Evolutionary conservation across 2,888 invertebrate species (phyloP).

Genomic region (Meliscaeva auricollis): DNA sequence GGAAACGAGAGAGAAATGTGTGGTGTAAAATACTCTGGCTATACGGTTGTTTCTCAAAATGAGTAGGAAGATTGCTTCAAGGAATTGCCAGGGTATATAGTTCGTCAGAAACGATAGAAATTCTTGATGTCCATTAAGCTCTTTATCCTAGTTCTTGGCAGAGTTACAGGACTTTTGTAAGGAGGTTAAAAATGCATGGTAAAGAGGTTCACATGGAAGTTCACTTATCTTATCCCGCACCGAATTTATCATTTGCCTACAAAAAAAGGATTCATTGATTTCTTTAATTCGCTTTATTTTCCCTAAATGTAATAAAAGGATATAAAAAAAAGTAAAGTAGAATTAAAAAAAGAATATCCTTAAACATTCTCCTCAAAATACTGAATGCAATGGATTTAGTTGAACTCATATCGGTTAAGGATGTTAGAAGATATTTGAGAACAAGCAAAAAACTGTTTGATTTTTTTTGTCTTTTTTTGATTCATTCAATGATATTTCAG

Average conservation of each 20-base stretch:
- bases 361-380: too few relatives aligned
- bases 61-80: slow-evolving; percentile 5
- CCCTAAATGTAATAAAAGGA: too few relatives aligned
- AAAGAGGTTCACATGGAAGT: slow-evolving; percentile 51
- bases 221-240: slow-evolving; percentile 57
- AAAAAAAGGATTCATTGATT: too few relatives aligned
- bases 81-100: slow-evolving; percentile 28
- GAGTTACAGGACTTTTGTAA: slow-evolving; percentile 6
- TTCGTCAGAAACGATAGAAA: slow-evolving; percentile 69
- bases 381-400: too few relatives aligned
- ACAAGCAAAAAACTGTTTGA: slow-evolving; percentile 23
- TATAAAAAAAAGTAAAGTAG: too few relatives aligned
- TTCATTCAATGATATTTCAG: too few relatives aligned
- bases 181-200: slow-evolving; percentile 27
- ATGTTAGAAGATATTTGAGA: too few relatives aligned
- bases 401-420: too few relatives aligned
- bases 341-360: too few relatives aligned
- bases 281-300: too few relatives aligned
- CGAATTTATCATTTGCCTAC: neutral
- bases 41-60: slow-evolving; percentile 15
- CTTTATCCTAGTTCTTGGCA: slow-evolving; percentile 65
- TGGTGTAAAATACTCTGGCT: slow-evolving; percentile 31
- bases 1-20: slow-evolving; percentile 15
- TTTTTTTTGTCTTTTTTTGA: too few relatives aligned
- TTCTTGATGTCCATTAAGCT: slow-evolving; percentile 71